Evolutionary conservation across 2,888 invertebrate species (phyloP), one percentile per base, ranked within the genome.

Genomic region (Plutella xylostella): DNA sequence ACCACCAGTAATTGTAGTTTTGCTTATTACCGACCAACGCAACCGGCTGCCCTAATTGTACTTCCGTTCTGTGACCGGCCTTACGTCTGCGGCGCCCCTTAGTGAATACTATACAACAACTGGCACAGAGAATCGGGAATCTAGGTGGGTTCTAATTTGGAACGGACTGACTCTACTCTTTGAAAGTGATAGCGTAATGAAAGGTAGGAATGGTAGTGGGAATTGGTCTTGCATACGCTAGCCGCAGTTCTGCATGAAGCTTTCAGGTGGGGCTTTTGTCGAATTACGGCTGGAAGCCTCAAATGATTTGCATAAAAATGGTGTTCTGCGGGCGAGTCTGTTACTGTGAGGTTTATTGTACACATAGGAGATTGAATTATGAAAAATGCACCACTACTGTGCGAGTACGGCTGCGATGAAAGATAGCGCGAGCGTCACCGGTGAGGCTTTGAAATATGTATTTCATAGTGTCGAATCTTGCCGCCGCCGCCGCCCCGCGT

Each of bases 1-100:
- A 63, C 56, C 54, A 49, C 55, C 55, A 63, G 74, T 77, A 76
- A 78, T 80, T 79, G 72, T 72, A 72, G 64, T 73, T 70, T 68
- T 63, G 65, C 66, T 67, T 70, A 68, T 68, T 68, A 69, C 63
- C 33, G 45, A 43, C 48, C 47, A 42, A 20, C 45, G 45, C 43
- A 21, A 6, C 34, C 22, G 42, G 14, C 17, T 43, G 20, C 42
- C 21, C 34, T 43, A 43, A 43, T 43, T 43, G 42, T 43, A 28
- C 34, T 43, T 34, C 42, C 34, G 42, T 21, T 42, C 11, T 18
- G 25, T 39, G 39, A 17, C 25, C 39, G 42, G 17, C 39, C 39
- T 40, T 40, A 40, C 25, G 18, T 37, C 33, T 17, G 7, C 4
- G 25, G 33, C 33, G 33, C 33, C 14, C n/a, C n/a, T n/a, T n/a